Evolutionary conservation across 2,113 vertebrate species (phyloP).

Genomic region (Choloepus hoffmanni): DNA sequence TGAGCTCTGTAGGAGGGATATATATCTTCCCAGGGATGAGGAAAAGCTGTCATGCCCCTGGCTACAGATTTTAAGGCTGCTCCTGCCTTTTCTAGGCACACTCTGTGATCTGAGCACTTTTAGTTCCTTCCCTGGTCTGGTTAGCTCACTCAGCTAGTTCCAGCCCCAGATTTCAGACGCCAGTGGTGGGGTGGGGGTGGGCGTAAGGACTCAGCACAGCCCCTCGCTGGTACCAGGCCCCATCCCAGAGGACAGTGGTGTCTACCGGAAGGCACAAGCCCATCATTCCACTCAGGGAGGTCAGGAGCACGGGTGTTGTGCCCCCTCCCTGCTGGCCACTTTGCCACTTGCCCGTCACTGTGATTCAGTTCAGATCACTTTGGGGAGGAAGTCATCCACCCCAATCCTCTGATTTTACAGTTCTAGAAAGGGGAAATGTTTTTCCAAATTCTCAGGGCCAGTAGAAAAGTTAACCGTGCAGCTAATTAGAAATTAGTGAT

Average conservation of each 20-base stretch:
- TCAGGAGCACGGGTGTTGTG: not conserved
- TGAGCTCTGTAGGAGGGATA: not conserved
- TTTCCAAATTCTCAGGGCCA: not conserved
- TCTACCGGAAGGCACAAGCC: not conserved
- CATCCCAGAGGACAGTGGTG: not conserved
- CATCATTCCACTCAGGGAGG: not conserved
- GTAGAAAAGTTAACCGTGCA: not conserved
- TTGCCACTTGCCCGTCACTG: not conserved
- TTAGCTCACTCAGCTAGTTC: not conserved
- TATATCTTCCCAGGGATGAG: too few species aligned
- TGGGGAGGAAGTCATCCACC: not conserved
- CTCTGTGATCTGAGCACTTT: not conserved
- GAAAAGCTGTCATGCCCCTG: not conserved
- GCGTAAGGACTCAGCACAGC: not conserved
- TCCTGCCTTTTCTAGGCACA: not conserved
- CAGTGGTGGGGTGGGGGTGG: too few species aligned
- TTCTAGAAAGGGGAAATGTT: not conserved
- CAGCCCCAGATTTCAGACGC: not conserved
- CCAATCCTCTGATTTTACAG: not conserved
- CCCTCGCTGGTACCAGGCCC: not conserved
- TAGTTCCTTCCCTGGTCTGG: not conserved
- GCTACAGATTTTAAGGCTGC: not conserved
- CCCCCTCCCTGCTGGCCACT: not conserved
- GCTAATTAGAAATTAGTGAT: not conserved
- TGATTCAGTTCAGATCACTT: not conserved